A percentile compares a stretch with the other conserved stretches of the same genome.
Evolutionary conservation across 2,113 vertebrate genomes (phyloP).

Genomic region (Nesoenas mayeri): DNA sequence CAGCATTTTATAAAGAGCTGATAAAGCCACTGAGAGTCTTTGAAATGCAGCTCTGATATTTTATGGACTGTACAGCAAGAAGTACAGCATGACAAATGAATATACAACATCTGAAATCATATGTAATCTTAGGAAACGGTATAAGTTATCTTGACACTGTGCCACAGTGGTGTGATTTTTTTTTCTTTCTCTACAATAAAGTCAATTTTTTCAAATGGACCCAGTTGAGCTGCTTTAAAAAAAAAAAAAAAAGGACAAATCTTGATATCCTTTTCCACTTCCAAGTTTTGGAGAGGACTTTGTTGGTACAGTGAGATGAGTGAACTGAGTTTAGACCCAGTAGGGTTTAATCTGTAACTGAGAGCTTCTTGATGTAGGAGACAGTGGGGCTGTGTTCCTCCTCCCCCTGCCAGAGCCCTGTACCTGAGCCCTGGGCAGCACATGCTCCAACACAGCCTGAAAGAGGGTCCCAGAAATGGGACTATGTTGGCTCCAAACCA

Average conservation of each 20-base stretch:
- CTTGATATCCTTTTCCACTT: not conserved
- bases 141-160: not conserved
- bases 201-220: not conserved
- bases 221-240: not conserved
- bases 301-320: not conserved
- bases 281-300: not conserved
- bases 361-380: not conserved
- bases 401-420: not conserved
- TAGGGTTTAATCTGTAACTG: not conserved
- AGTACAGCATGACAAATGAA: not conserved
- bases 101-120: not conserved
- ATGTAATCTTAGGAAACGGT: not conserved
- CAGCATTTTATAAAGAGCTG: not conserved
- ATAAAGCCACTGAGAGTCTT: not conserved
- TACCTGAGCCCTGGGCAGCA: not conserved
- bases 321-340: not conserved
- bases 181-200: not conserved
- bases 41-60: not conserved
- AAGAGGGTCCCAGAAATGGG: not conserved
- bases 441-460: rapidly evolving
- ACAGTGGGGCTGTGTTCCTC: not conserved
- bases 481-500: not conserved
- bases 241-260: not conserved
- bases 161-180: not conserved
- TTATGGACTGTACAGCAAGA: not conserved